Percentiles rank a stretch among this genome's conserved stretches.
phyloP scores from a whole-genome alignment of 2,888 invertebrate genomes.

The Cheiracanthium punctorium region DNA sequence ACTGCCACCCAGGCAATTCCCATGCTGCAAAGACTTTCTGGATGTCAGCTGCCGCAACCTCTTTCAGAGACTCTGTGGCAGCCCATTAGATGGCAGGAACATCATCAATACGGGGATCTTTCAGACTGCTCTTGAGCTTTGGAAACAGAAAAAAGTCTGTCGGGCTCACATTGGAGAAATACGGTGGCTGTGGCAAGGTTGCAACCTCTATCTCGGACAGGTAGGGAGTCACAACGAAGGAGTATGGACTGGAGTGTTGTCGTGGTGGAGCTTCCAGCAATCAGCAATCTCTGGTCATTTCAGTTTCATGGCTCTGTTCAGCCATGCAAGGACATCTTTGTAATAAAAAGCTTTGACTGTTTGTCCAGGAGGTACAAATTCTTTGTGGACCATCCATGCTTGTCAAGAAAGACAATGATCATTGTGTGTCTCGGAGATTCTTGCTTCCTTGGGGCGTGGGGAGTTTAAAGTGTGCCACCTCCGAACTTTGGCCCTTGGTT shows the following conservation, averaged over 20 bases:
- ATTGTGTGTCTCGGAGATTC: too few relatives aligned
- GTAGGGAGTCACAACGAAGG: background rate
- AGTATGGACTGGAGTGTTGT: background rate
- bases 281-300: constrained; percentile 3
- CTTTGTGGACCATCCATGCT: too few relatives aligned
- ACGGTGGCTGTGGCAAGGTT: constrained; percentile 4
- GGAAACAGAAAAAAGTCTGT: background rate
- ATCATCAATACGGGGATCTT: constrained; percentile 4
- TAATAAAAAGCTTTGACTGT: background rate
- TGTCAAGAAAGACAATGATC: too few relatives aligned
- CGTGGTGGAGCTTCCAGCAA: constrained; percentile 5
- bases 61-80: too few relatives aligned
- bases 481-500: too few relatives aligned
- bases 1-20: too few relatives aligned
- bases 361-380: too few relatives aligned
- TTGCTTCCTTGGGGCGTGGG: background rate
- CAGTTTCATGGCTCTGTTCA: background rate
- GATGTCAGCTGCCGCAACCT: background rate
- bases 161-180: background rate
- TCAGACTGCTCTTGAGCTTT: constrained; percentile 14
- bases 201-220: too few relatives aligned
- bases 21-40: background rate
- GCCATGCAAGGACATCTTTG: too few relatives aligned
- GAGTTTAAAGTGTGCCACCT: background rate
- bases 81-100: constrained; percentile 6